Conservation (phyloP, 2,113 vertebrate species). For the Leuciscus idus region DNA sequence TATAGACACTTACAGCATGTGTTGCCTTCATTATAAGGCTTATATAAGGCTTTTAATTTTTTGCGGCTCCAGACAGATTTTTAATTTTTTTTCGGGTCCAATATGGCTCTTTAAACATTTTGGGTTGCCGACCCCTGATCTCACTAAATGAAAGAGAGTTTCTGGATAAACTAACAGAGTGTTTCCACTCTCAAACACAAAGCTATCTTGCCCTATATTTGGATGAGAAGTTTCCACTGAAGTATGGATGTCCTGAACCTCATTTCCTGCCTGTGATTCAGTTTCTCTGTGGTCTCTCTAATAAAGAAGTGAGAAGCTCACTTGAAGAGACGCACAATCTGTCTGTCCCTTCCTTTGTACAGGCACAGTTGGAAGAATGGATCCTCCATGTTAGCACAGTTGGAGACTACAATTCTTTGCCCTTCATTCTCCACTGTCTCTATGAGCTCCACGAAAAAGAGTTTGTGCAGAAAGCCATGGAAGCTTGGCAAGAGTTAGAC, state of each 20-base stretch:
- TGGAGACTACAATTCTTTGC: not conserved
- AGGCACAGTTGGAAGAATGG: slow-evolving; percentile 34
- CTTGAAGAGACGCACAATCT: not conserved
- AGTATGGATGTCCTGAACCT: slow-evolving; percentile 6
- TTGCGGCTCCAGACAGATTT: too few species aligned
- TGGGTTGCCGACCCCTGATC: too few species aligned
- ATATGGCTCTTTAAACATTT: too few species aligned
- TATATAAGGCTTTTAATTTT: too few species aligned
- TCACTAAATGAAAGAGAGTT: slow-evolving; percentile 23
- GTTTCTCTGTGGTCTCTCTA: slow-evolving; percentile 42
- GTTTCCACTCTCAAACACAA: not conserved
- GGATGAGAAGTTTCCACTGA: slow-evolving; percentile 25
- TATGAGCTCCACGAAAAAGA: slow-evolving; percentile 43
- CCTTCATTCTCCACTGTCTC: slow-evolving; percentile 39
- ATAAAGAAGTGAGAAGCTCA: not conserved
- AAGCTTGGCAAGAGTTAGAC: slow-evolving; percentile 13
- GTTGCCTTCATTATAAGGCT: too few species aligned
- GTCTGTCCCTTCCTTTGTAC: not conserved
- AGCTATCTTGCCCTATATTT: not conserved
- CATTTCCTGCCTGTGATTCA: slow-evolving; percentile 22
- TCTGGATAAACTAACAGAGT: slow-evolving; percentile 4
- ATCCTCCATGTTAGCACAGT: not conserved
- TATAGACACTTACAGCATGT: too few species aligned
- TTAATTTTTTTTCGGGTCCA: too few species aligned
- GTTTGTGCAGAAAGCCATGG: slow-evolving; percentile 38